Evolutionary conservation across 2,797 vertebrate genomes (phyloP), one percentile per base, ranked within the genome.

Genomic region (Coluber constrictor): DNA sequence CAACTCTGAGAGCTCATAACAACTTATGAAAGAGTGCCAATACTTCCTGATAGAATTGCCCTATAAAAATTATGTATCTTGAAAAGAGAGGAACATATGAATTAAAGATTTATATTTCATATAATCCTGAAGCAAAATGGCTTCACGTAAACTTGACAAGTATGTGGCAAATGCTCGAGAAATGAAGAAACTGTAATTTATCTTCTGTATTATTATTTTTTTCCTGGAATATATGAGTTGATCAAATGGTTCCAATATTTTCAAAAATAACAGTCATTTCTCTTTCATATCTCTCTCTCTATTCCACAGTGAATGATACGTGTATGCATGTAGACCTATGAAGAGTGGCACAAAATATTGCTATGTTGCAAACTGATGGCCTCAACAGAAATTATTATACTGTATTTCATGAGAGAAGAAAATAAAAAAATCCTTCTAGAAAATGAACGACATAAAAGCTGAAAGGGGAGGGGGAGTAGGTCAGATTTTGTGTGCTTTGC

Each of bases 401-500:
- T 51, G 47, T 51, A 86, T 94, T 91, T 96, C 94, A 87, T 93
- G 94, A 94, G 92, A 95, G 93, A 94, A 94, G 83, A 9, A 96
- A 97, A 96, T 23, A 92, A 95, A 94, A 37, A 37, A 4, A 93
- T 96, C 70, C 55, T 93, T 92, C 94, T 92, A 93, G 57, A 87
- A 94, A 93, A 96, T 94, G 94, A 95, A 95, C 70, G 32, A 97
- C 94, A 96, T 95, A 96, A 97, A 97, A 96, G 90, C 92, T 96
- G 88, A 86, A 96, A 94, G 87, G 92, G 86, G 94, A 95, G 94
- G 95, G 87, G 87, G 94, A 96, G 90, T 96, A 92, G 95, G 96
- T 97, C 96, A 97, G 93, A 89, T 96, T 96, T 95, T 97, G 96
- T 96, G 95, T 97, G 96, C 88, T 94, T 93, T 93, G 90, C 95